These are phyloP conservation scores for Lepilemur ruficaudatus DNA, from an alignment of 2,797 vertebrate genomes.

Conservation along the genomic window DNA sequence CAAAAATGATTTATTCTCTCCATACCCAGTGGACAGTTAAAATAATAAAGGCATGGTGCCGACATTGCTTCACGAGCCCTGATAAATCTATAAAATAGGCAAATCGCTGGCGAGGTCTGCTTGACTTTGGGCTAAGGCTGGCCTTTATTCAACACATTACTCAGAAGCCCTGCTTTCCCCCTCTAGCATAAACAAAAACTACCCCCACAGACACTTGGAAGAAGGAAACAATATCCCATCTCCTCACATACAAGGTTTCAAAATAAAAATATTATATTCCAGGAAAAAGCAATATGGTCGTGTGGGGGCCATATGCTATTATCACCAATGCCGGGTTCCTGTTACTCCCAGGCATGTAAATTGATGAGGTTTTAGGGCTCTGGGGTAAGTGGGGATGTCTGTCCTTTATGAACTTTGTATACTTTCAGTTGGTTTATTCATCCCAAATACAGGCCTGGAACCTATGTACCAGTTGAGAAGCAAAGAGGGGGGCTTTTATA, in stretches of 20 bases:
- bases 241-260: background rate
- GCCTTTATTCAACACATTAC: background rate
- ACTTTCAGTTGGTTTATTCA: background rate
- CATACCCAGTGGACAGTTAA: background rate
- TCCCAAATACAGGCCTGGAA: background rate
- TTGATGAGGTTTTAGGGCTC: background rate
- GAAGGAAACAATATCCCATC: background rate
- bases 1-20: background rate
- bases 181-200: background rate
- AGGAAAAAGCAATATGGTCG: background rate
- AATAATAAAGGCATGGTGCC: background rate
- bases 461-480: background rate
- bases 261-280: slow-evolving; percentile 6
- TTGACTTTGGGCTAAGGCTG: background rate
- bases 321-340: background rate
- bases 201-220: background rate
- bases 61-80: background rate
- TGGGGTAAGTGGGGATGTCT: background rate
- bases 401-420: background rate
- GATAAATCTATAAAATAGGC: background rate
- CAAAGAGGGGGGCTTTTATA: background rate
- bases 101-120: background rate
- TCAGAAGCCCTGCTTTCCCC: background rate
- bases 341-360: background rate
- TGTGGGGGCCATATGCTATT: fast-evolving